Evolutionary conservation across 2,888 invertebrate species (phyloP), one percentile per base, ranked within the genome.

Genomic region (Eupithecia insigniata): DNA sequence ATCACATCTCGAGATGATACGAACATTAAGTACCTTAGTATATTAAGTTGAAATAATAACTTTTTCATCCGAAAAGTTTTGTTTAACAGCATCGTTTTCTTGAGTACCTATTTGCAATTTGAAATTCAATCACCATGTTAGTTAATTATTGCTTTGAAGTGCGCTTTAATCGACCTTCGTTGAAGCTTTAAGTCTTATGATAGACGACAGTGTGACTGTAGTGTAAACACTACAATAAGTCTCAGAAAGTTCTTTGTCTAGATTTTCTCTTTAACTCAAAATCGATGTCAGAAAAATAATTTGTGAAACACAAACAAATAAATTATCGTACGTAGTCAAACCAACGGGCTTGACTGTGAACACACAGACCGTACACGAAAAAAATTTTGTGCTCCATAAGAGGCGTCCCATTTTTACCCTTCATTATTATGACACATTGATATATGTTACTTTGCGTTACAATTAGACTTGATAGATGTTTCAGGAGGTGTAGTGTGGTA

Each of bases 1-100:
- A 91, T 87, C 86, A 82, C 81, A 81, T 84, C 80, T 81, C 74
- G 68, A 78, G 80, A 81, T 79, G 67, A 75, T 73, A 73, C 64
- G 51, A 67, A 22, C 36, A 46, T 66, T 71, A 69, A 64, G 64
- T 64, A 61, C 10, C n/a, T 16, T n/a, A 14, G 16, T 58, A 62
- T 32, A n/a, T 62, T 62, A 32, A 12, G 36, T 22, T 34, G 18
- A 64, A 64, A 34, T 36, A 34, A 62, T 62, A 62, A 36, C 62
- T 62, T 62, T 62, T 62, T 58, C 55, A 28, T 28, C 22, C 14
- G 22, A 62, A 22, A 32, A 18, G 10, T 10, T 51, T 51, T 22
- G 46, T 51, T n/a, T 10, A 22, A 3, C 51, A 8, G 46, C 1
- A n/a, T 51, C 10, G n/a, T 51, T 51, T 46, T 22, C 10, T 51